Base-by-base conservation (phyloP, 92 coral and sea anemone species). In the Zoanthus sociatus region DNA sequence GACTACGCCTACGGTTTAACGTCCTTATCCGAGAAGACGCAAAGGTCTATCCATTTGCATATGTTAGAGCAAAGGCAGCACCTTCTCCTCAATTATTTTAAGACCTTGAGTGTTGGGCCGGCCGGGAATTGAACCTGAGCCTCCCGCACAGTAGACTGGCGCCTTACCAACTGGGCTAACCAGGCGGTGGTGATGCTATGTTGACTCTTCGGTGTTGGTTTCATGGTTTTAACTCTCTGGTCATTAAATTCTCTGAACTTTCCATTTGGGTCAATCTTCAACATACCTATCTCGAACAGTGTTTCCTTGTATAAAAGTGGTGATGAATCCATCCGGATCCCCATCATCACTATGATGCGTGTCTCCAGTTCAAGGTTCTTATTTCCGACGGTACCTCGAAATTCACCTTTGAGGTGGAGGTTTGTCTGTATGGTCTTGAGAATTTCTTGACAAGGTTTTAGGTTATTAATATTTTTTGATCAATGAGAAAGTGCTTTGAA, bases 281-380 rank as follows among this genome's bases (percentile, higher is more conserved):
- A 64, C 89, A 86, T 86, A 10, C 77, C 77, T 46, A 86, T 13
- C 68, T 86, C 84, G 8, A 21, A 16, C 54, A 90, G 79, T 44
- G 86, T 90, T 7, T 87, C 76, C 67, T 83, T 90, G 87, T 88
- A 21, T 16, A 85, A 54, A 7, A 89, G 89, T 10, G 89, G 89
- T 6, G 92, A 87, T 78, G 92, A 84, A 6, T 84, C 31, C 20
- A 84, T 89, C 30, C 83, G 8, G 8, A 8, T 86, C 5, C 90
- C 90, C 48, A 46, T 70, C 6, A 90, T 86, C 17, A 58, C 87
- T 37, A 90, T 50, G 61, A 86, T 86, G 48, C 66, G 37, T 71
- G 84, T 77, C n/a, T 56, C 47, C 55, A 55, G 71, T 37, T 88
- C 93, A 56, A 81, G 60, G 53, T 81, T 90, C 60, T 86, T 48